Conservation (phyloP, 2,888 invertebrate genomes). For the Hypena proboscidalis region DNA sequence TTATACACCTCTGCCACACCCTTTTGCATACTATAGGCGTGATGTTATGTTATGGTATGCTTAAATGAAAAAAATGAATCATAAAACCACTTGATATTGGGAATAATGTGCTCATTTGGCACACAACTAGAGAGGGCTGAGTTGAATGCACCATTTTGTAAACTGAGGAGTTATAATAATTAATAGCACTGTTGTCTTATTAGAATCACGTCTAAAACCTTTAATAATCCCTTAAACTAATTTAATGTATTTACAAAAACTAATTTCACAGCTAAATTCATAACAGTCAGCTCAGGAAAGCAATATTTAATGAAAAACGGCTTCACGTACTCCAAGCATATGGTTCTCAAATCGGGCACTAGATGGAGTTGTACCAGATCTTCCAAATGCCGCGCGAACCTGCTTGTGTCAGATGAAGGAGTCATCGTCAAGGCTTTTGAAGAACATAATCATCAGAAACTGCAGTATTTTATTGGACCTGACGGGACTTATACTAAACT, state of each 20-base stretch:
- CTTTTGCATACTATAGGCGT: no score
- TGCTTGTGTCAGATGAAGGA: slow-evolving; percentile 22
- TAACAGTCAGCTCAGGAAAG: slow-evolving; percentile 10
- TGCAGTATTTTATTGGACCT: slow-evolving; percentile 9
- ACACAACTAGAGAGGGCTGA: no score
- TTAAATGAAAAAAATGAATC: no score
- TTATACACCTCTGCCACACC: no score
- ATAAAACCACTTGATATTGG: no score
- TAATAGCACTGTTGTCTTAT: no score
- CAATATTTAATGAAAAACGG: slow-evolving; percentile 18
- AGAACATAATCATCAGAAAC: slow-evolving; percentile 9
- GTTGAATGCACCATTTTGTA: no score
- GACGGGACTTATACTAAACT: slow-evolving; percentile 8
- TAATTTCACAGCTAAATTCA: slow-evolving; percentile 18
- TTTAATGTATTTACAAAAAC: neutral
- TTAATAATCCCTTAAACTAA: neutral
- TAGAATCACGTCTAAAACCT: no score
- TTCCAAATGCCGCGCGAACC: slow-evolving; percentile 39
- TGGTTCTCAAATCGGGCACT: slow-evolving; percentile 26
- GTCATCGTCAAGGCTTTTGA: slow-evolving; percentile 5
- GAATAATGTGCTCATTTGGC: no score
- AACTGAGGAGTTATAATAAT: no score
- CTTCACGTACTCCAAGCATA: slow-evolving; percentile 43
- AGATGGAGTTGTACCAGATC: slow-evolving; percentile 48
- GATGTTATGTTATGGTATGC: no score